Evolutionary conservation across 2,113 vertebrate species (phyloP).

Genomic region (Halcyon senegalensis): DNA sequence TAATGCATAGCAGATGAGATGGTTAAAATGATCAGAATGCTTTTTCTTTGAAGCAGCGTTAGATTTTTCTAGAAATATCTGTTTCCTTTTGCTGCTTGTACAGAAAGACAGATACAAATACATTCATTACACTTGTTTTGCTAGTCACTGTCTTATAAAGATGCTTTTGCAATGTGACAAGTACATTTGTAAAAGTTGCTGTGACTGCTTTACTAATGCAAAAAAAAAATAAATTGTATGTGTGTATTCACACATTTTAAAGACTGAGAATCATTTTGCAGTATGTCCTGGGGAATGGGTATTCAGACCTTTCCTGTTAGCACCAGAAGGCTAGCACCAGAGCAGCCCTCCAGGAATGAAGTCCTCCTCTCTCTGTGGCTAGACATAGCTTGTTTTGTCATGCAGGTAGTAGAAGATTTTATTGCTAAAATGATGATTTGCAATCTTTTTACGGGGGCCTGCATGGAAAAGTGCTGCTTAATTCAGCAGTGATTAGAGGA

Average conservation of each 20-base stretch:
- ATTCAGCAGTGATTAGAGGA: neutral
- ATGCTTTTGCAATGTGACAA: neutral
- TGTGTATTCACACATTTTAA: neutral
- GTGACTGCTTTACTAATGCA: neutral
- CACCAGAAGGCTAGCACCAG: neutral
- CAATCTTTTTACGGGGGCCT: neutral
- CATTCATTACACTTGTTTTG: neutral
- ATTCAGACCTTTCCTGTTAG: neutral
- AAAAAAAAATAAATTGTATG: neutral
- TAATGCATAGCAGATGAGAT: neutral
- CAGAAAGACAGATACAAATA: neutral
- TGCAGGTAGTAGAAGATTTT: neutral
- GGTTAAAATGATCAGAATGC: neutral
- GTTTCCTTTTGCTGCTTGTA: neutral
- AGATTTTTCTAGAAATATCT: neutral
- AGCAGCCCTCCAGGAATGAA: neutral
- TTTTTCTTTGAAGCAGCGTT: neutral
- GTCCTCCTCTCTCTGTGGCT: neutral
- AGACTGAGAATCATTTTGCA: neutral
- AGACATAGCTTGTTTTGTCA: neutral
- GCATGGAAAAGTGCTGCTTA: neutral
- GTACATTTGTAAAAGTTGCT: neutral
- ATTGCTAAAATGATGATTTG: neutral
- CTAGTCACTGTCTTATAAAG: neutral
- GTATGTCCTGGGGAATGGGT: rapidly evolving